phyloP scores from a whole-genome alignment of 2,113 vertebrate species.

The Panthera leo region DNA sequence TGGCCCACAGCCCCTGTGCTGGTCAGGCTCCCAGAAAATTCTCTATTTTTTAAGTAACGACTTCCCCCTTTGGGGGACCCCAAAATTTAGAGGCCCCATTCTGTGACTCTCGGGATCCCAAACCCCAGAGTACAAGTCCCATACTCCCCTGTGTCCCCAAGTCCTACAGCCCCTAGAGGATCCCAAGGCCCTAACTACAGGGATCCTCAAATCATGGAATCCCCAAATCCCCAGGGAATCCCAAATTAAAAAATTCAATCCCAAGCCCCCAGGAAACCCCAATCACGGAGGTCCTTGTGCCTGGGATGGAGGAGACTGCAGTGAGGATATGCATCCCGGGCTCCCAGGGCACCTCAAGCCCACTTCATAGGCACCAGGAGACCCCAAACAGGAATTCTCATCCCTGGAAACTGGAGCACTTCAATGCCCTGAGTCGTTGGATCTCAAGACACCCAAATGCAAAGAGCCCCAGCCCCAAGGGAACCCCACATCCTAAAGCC shows the following conservation, averaged over 20 bases:
- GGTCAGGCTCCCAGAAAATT: constrained; percentile 75
- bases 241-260: constrained; percentile 43
- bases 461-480: constrained; percentile 39
- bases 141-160: constrained; percentile 4
- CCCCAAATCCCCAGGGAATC: constrained; percentile 71
- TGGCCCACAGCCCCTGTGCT: constrained; percentile 71
- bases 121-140: constrained; percentile 52
- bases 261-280: constrained; percentile 23
- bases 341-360: constrained; percentile 4
- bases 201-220: constrained; percentile 35
- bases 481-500: constrained; percentile 61
- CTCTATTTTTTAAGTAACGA: constrained; percentile 78
- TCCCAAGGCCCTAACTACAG: constrained; percentile 44
- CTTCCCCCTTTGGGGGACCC: constrained; percentile 64
- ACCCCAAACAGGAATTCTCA: constrained; percentile 30
- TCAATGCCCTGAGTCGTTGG: background rate
- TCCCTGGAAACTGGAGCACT: constrained; percentile 30
- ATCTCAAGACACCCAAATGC: constrained; percentile 55
- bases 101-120: constrained; percentile 53
- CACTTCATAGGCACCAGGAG: constrained; percentile 45
- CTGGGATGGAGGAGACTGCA: constrained; percentile 29
- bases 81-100: constrained; percentile 73
- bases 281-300: constrained; percentile 46
- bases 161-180: constrained; percentile 23
- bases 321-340: constrained; percentile 16